phyloP scores from a whole-genome alignment of 2,113 vertebrate genomes.

The Ciconia stormi region DNA sequence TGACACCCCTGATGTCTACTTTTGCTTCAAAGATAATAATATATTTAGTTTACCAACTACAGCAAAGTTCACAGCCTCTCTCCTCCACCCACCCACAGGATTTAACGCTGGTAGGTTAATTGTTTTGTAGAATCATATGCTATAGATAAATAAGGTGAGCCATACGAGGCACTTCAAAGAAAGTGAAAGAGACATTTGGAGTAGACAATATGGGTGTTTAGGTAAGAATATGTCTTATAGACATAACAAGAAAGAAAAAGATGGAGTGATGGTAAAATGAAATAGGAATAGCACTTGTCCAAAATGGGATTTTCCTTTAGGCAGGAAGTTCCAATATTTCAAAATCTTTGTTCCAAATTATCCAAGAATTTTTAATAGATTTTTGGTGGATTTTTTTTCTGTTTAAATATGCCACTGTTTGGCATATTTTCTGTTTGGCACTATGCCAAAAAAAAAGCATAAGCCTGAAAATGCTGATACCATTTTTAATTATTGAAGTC shows the following conservation, averaged over 20 bases:
- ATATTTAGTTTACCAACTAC: background rate
- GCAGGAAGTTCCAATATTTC: background rate
- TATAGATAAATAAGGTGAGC: background rate
- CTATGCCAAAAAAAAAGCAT: background rate
- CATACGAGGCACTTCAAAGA: background rate
- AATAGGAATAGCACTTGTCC: background rate
- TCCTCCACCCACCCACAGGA: background rate
- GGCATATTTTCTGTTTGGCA: too few species aligned
- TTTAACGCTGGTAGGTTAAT: background rate
- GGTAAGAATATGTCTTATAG: background rate
- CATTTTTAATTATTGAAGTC: background rate
- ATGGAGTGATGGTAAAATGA: background rate
- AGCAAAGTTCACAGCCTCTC: background rate
- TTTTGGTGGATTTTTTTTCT: background rate
- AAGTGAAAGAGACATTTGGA: background rate
- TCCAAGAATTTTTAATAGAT: background rate
- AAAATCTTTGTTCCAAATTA: background rate
- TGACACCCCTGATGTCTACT: background rate
- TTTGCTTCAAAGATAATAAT: background rate
- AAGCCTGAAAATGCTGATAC: background rate
- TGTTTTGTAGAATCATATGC: background rate
- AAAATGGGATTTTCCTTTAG: background rate
- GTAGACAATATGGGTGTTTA: background rate
- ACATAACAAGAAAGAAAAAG: background rate
- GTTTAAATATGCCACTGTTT: background rate